phyloP scores from a whole-genome alignment of 1,140 invertebrate genomes.

The Tetragonula clypearis region DNA sequence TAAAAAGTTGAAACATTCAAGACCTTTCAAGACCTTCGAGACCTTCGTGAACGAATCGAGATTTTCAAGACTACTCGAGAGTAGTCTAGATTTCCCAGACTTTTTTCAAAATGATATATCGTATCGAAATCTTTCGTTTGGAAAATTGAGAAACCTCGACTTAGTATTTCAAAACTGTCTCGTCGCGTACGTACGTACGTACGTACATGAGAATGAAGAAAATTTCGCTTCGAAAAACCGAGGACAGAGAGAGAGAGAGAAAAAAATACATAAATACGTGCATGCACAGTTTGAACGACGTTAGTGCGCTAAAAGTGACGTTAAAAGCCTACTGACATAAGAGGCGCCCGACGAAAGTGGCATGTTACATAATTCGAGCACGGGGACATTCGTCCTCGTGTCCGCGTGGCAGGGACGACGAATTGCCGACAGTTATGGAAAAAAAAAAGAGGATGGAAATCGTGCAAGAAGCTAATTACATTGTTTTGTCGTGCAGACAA shows the following conservation, averaged over 20 bases:
- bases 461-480: conserved; percentile 59
- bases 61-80: too few relatives aligned
- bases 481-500: conserved; percentile 56
- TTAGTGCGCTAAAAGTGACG: not conserved
- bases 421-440: conserved; percentile 38
- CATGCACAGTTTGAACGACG: conserved; percentile 11
- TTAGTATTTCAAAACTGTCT: too few relatives aligned
- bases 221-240: not conserved
- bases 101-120: too few relatives aligned
- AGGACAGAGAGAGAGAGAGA: not conserved
- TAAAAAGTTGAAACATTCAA: too few relatives aligned
- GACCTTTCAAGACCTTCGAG: too few relatives aligned
- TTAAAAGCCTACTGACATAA: conserved; percentile 50
- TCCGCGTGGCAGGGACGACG: conserved; percentile 43
- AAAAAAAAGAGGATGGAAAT: conserved; percentile 51
- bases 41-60: too few relatives aligned
- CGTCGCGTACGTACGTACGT: too few relatives aligned
- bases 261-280: not conserved
- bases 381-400: conserved; percentile 71
- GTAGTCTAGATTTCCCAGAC: too few relatives aligned
- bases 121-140: too few relatives aligned
- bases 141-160: too few relatives aligned
- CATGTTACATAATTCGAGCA: conserved; percentile 75
- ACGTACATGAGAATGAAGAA: too few relatives aligned
- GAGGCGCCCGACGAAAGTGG: conserved; percentile 75